Base-by-base conservation (phyloP, 1,140 invertebrate species). In the Drosophila busckii region DNA sequence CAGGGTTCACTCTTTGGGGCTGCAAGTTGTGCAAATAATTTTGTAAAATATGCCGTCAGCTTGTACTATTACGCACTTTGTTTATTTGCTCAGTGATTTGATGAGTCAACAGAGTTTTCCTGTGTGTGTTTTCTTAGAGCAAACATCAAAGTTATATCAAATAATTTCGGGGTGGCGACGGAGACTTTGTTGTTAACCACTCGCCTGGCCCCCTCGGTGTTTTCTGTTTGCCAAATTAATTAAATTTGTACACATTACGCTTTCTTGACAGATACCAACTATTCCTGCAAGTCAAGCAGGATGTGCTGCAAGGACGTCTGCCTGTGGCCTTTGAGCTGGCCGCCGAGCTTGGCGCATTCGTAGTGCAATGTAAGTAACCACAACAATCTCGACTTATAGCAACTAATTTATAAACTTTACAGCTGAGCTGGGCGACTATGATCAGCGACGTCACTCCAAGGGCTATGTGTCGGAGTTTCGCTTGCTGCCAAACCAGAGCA, bases 351-450 rank as follows among this genome's bases (percentile, higher is more conserved):
- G 95, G 96, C 15, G 96, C 97, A 2, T 96, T 94, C 84, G 94
- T 97, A 19, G 91, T 99, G 34, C 98, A 99, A 91, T 99, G 97
- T 98, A 90, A 96, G 95, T 94, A 13, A 9, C 19, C 29, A 10
- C 8, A 8, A 8, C 3, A 3, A 23, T 8, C n/a, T 2, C n/a
- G 6, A 13, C 9, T 2, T 9, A 44, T 7, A 12, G 15, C 12
- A 62, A 53, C 17, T n/a, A 22, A 32, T 26, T 19, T 5, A 16
- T 3, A 13, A 34, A 73, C 87, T 84, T 89, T 91, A 41, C 89
- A 98, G 97, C 98, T 68, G 98, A 99, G 90, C 90, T 99, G 28
- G 98, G 98, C 2, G 98, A 99, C 89, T 99, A 96, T 88, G 97
- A 99, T 88, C 92, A 93, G 13, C 89, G 94, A 48, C 89, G 95